Evolutionary conservation across 1,140 invertebrate species (phyloP).

Genomic region (Mactra quadrangularis): DNA sequence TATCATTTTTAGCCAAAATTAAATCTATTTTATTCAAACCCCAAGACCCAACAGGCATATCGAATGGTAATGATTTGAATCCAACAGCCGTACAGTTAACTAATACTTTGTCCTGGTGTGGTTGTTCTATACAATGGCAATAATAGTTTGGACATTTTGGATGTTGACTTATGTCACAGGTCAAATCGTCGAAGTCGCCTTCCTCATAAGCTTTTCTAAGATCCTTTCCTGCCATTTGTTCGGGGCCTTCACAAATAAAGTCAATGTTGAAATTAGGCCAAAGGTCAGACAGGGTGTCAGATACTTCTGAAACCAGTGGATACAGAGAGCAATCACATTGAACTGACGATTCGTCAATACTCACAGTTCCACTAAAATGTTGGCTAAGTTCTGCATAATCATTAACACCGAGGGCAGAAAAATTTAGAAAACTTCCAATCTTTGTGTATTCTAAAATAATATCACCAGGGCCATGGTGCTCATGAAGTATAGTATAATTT

Average conservation of each 20-base stretch:
- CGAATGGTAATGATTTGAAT: slow-evolving; percentile 8
- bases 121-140: slow-evolving; percentile 29
- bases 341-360: slow-evolving; percentile 25
- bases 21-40: slow-evolving; percentile 28
- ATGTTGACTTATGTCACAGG: slow-evolving; percentile 18
- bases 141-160: slow-evolving; percentile 13
- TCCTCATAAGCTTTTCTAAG: background rate
- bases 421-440: slow-evolving; percentile 37
- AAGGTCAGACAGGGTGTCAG: no score
- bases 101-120: background rate
- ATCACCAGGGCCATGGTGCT: slow-evolving; percentile 20
- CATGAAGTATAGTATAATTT: background rate
- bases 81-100: slow-evolving; percentile 30
- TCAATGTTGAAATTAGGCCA: background rate
- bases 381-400: background rate
- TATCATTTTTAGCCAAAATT: slow-evolving; percentile 17
- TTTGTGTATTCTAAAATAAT: background rate
- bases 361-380: background rate
- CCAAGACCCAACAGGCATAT: slow-evolving; percentile 42
- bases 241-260: slow-evolving; percentile 18
- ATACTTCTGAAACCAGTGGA: slow-evolving; percentile 1
- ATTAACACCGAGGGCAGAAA: background rate
- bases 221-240: slow-evolving; percentile 24
- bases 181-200: background rate
- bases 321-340: slow-evolving; percentile 26